phyloP scores from a whole-genome alignment of 2,797 vertebrate species.

The Enteromius viviparus region DNA sequence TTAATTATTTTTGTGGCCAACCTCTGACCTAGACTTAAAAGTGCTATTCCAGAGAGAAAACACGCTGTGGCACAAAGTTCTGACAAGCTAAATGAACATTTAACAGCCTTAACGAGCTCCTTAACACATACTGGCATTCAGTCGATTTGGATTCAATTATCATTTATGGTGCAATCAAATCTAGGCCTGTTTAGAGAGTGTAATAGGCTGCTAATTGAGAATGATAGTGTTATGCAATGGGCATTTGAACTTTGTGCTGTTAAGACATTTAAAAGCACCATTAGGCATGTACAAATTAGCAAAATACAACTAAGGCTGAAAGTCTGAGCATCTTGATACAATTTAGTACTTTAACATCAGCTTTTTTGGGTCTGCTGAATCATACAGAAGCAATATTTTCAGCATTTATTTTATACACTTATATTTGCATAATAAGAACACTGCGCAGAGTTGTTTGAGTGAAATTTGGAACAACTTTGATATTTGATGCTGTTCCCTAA shows the following conservation, averaged over 20 bases:
- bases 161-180: slow-evolving; percentile 57
- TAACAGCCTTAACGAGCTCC: slow-evolving; percentile 53
- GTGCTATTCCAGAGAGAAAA: slow-evolving; percentile 43
- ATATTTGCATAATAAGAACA: slow-evolving; percentile 26
- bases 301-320: neutral
- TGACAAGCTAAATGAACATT: slow-evolving; percentile 58
- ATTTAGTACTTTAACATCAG: neutral
- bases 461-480: neutral
- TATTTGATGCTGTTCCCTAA: slow-evolving; percentile 20
- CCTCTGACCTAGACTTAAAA: slow-evolving; percentile 53
- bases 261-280: slow-evolving; percentile 34
- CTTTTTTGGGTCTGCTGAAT: slow-evolving; percentile 1
- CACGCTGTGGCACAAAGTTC: slow-evolving; percentile 31
- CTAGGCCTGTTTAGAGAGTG: slow-evolving; percentile 45
- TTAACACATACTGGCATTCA: slow-evolving; percentile 52
- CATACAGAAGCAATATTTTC: neutral
- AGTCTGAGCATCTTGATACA: neutral
- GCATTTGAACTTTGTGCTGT: slow-evolving; percentile 37
- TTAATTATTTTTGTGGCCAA: slow-evolving; percentile 45
- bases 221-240: slow-evolving; percentile 43
- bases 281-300: slow-evolving; percentile 24
- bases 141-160: slow-evolving; percentile 59
- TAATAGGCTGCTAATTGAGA: slow-evolving; percentile 55
- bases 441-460: neutral
- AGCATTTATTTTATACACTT: slow-evolving; percentile 5